These are phyloP conservation scores for Odontesthes bonariensis DNA, from an alignment of 2,113 vertebrate species.

Conservation along the genomic window DNA sequence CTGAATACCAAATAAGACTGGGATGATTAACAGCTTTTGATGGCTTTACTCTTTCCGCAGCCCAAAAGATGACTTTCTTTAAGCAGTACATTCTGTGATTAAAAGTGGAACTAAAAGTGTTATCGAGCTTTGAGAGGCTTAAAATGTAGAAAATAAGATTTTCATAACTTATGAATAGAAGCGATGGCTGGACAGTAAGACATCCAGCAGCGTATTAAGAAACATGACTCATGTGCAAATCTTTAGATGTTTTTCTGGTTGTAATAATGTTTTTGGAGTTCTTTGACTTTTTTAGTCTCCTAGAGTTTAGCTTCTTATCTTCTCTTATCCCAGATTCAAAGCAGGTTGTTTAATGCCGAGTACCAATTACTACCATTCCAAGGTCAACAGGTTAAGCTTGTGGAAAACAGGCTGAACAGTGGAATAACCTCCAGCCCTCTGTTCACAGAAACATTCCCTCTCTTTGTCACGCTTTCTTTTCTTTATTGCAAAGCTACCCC, in stretches of 20 bases:
- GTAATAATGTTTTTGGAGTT: conserved; percentile 17
- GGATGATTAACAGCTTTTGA: conserved; percentile 16
- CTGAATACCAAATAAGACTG: neutral
- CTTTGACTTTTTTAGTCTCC: conserved; percentile 31
- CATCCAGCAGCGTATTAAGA: neutral
- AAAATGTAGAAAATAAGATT: conserved; percentile 7
- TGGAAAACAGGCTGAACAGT: too few relatives aligned
- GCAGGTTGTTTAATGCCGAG: conserved; percentile 73
- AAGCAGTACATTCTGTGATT: neutral
- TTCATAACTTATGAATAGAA: neutral
- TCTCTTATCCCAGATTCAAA: conserved; percentile 54
- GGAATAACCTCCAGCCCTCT: conserved; percentile 48
- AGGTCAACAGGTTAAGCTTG: conserved; percentile 77
- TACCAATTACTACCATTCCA: conserved; percentile 77
- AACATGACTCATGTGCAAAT: neutral
- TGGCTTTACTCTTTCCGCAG: conserved; percentile 1
- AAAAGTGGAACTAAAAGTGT: neutral
- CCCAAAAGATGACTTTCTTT: conserved; percentile 15
- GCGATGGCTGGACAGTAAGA: neutral
- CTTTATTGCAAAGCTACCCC: conserved; percentile 2
- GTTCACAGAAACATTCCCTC: conserved; percentile 31
- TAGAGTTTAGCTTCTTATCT: conserved; percentile 29
- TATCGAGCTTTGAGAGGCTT: neutral
- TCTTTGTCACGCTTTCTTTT: conserved; percentile 12
- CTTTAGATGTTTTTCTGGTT: neutral